Conservation (phyloP, 2,113 vertebrate genomes). For the Anser cygnoides region DNA sequence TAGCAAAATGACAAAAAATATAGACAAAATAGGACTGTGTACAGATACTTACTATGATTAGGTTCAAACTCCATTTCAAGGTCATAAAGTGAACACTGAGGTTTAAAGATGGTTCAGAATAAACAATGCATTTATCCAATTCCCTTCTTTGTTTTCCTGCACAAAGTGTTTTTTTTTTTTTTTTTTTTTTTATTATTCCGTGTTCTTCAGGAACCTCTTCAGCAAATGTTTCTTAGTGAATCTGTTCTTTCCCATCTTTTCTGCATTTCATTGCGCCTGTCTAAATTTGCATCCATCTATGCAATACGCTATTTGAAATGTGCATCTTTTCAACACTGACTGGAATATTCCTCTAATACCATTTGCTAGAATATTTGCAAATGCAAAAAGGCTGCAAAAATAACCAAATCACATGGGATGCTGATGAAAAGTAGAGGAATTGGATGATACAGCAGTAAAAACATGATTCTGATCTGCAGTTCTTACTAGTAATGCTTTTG, state of each 20-base stretch:
- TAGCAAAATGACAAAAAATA: background rate
- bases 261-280: background rate
- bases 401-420: background rate
- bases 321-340: background rate
- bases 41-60: background rate
- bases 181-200: background rate
- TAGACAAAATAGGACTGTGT: rapidly evolving
- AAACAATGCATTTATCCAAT: background rate
- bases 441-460: background rate
- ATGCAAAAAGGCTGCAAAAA: slow-evolving; percentile 36
- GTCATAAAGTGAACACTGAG: background rate
- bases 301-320: background rate
- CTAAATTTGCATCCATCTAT: slow-evolving; percentile 7
- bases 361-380: slow-evolving; percentile 44
- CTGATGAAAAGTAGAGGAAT: background rate
- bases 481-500: background rate
- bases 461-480: background rate
- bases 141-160: background rate
- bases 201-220: background rate
- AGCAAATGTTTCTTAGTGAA: background rate
- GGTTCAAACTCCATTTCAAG: background rate
- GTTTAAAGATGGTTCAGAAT: background rate
- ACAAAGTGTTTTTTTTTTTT: background rate
- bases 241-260: background rate
- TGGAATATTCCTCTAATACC: slow-evolving; percentile 14